A percentile compares a stretch with the other conserved stretches of the same genome.
phyloP scores from a whole-genome alignment of 2,888 invertebrate species.

The Saturnia japonica region DNA sequence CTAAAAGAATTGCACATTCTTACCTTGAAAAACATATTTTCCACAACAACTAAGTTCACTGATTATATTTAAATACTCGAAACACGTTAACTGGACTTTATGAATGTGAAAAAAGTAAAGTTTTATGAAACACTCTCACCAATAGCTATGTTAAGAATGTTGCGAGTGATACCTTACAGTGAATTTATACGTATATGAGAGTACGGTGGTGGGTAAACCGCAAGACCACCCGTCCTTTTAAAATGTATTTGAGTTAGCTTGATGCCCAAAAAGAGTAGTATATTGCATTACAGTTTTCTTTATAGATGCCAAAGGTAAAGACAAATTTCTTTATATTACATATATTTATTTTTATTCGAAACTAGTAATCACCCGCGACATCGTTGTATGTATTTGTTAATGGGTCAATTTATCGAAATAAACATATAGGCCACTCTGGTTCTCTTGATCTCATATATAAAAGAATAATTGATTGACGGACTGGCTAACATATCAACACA shows the following conservation, averaged over 20 bases:
- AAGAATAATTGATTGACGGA: no score
- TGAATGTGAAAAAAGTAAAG: conserved; percentile 25
- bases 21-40: conserved; percentile 67
- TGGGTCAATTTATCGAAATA: no score
- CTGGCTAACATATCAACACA: no score
- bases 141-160: conserved; percentile 56
- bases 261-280: background rate
- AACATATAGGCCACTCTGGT: no score
- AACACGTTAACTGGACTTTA: background rate
- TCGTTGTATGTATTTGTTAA: no score
- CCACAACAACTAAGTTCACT: conserved; percentile 32
- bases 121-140: conserved; percentile 43
- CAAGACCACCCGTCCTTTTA: background rate
- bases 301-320: background rate
- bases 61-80: conserved; percentile 30
- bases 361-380: no score
- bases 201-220: conserved; percentile 36
- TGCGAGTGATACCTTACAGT: conserved; percentile 52
- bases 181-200: conserved; percentile 54
- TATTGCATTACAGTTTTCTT: background rate
- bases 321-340: no score
- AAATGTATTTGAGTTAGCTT: background rate
- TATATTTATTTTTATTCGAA: no score
- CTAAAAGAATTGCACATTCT: conserved; percentile 26
- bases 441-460: no score